Conservation (phyloP, 2,888 invertebrate species). For the Stramonita haemastoma region DNA sequence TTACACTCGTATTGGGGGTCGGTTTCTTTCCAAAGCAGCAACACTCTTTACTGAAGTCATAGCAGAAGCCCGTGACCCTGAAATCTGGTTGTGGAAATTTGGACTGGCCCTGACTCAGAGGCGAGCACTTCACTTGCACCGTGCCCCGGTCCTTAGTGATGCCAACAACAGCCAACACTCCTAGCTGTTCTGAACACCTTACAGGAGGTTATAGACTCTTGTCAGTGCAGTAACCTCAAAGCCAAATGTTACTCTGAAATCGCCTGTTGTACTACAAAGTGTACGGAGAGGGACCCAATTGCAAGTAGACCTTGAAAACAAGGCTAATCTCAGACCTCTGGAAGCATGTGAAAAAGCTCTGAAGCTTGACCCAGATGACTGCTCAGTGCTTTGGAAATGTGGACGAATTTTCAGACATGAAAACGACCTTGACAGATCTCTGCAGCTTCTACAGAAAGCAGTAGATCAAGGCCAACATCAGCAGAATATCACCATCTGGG, state of each 20-base stretch:
- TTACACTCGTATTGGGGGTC: slow-evolving; percentile 15
- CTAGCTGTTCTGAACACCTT: not conserved
- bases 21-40: not conserved
- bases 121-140: not conserved
- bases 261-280: not conserved
- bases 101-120: slow-evolving; percentile 26
- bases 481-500: slow-evolving; percentile 26
- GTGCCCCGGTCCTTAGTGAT: not conserved
- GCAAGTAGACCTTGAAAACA: not conserved
- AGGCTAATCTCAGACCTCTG: not conserved
- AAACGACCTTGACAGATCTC: not conserved
- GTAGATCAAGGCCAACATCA: not conserved
- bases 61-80: slow-evolving; percentile 21
- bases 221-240: not conserved
- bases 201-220: slow-evolving; percentile 15
- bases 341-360: slow-evolving; percentile 30
- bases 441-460: not conserved
- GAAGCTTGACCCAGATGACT: not conserved
- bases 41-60: not conserved
- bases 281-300: not conserved
- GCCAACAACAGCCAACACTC: not conserved
- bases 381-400: slow-evolving; percentile 32
- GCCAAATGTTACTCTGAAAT: slow-evolving; percentile 37
- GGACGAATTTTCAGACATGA: slow-evolving; percentile 22
- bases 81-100: slow-evolving; percentile 39